A percentile compares a stretch with the other conserved stretches of the same genome.
phyloP scores from a whole-genome alignment of 1,140 invertebrate species.

The Patella vulgata region DNA sequence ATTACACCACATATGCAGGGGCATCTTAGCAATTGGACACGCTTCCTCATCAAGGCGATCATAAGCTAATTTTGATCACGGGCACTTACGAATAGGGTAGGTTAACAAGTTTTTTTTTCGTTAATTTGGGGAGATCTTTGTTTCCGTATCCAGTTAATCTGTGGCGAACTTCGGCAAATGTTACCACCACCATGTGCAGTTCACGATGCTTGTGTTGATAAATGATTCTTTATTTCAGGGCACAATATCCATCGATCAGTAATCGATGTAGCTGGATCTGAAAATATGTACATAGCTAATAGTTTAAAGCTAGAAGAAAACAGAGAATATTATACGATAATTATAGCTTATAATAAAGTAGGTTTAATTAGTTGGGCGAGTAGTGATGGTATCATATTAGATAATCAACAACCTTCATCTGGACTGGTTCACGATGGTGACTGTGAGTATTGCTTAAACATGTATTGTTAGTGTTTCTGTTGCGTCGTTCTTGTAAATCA shows the following conservation, averaged over 20 bases:
- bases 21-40: too few relatives aligned
- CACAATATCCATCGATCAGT: conserved; percentile 15
- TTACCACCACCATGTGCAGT: too few relatives aligned
- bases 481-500: too few relatives aligned
- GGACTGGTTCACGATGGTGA: conserved; percentile 39
- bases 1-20: neutral
- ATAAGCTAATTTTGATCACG: too few relatives aligned
- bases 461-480: too few relatives aligned
- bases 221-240: conserved; percentile 8
- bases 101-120: neutral
- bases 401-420: conserved; percentile 13
- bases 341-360: conserved; percentile 23
- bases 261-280: neutral
- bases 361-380: conserved; percentile 21
- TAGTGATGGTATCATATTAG: conserved; percentile 33
- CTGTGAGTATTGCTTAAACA: conserved; percentile 10
- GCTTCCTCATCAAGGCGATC: too few relatives aligned
- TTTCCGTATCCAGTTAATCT: too few relatives aligned
- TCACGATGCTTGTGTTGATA: too few relatives aligned
- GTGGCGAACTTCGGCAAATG: too few relatives aligned
- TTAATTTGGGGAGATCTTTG: neutral
- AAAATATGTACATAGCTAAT: conserved; percentile 1
- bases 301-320: conserved; percentile 4
- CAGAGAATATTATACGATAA: conserved; percentile 17
- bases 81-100: too few relatives aligned